Conservation (phyloP, 2,888 invertebrate genomes). For the Microctonus hyperodae region DNA sequence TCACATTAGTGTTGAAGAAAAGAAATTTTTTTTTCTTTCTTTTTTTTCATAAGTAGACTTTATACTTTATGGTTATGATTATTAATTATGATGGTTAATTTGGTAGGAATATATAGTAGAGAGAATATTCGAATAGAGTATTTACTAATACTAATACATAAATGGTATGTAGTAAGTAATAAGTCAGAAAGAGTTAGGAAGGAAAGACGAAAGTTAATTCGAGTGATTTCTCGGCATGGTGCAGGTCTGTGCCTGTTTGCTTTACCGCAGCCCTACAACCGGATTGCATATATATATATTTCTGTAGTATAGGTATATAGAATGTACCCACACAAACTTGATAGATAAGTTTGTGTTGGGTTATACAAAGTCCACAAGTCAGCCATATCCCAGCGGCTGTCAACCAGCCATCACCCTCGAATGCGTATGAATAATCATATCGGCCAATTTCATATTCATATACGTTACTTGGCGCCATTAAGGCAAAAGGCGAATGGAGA, state of each 20-base stretch:
- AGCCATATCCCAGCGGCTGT: constrained; percentile 44
- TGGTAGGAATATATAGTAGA: too few relatives aligned
- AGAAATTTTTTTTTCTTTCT: neutral
- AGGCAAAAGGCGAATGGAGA: neutral
- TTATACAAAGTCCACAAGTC: constrained; percentile 13
- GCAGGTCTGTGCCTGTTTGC: constrained; percentile 32
- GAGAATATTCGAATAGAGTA: too few relatives aligned
- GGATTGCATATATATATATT: constrained; percentile 26
- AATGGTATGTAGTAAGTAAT: neutral
- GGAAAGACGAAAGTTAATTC: constrained; percentile 7
- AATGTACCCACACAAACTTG: neutral
- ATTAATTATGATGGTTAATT: constrained; percentile 22
- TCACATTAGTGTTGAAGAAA: neutral
- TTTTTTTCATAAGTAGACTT: neutral
- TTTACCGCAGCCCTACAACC: constrained; percentile 36
- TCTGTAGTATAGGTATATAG: too few relatives aligned
- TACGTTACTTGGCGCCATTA: constrained; percentile 29
- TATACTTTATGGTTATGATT: constrained; percentile 10
- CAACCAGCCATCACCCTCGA: constrained; percentile 53
- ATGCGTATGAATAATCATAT: constrained; percentile 56
- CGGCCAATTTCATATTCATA: constrained; percentile 53
- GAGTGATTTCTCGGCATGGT: constrained; percentile 34
- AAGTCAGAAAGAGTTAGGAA: neutral
- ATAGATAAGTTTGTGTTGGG: constrained; percentile 7
- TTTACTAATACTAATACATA: neutral